Evolutionary conservation across 2,888 invertebrate genomes (phyloP).

Genomic region (Cephonodes hylas): DNA sequence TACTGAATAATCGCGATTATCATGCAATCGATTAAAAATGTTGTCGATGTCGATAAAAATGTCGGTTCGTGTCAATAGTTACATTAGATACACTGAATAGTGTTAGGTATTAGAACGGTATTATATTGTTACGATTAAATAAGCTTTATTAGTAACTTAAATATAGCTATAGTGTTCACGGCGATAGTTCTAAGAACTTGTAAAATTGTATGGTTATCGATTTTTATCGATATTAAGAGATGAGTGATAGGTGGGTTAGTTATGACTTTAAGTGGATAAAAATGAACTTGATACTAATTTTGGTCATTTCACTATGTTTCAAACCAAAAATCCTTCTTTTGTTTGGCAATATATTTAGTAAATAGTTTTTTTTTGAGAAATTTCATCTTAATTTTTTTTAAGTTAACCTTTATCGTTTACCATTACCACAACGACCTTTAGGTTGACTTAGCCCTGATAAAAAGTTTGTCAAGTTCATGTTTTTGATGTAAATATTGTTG

Average conservation of each 20-base stretch:
- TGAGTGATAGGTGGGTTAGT: background rate
- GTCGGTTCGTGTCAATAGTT: conserved; percentile 3
- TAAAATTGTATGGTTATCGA: background rate
- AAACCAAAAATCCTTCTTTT: too few species aligned
- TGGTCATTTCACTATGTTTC: background rate
- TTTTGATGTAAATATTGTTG: too few species aligned
- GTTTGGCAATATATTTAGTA: too few species aligned
- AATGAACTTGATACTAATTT: background rate
- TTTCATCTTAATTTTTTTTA: too few species aligned
- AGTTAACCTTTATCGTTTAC: too few species aligned
- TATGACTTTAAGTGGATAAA: too few species aligned
- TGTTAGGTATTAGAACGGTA: conserved; percentile 20
- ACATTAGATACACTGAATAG: conserved; percentile 22
- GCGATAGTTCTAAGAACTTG: conserved; percentile 2
- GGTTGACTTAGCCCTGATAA: too few species aligned
- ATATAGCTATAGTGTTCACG: conserved; percentile 17
- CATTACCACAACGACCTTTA: too few species aligned
- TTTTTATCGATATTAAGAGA: background rate
- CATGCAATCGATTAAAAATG: background rate
- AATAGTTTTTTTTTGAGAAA: too few species aligned
- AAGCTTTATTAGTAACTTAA: conserved; percentile 40
- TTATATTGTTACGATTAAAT: conserved; percentile 34
- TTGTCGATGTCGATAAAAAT: background rate
- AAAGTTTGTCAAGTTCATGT: too few species aligned
- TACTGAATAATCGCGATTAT: background rate